Evolutionary conservation across 2,113 vertebrate genomes (phyloP).

Genomic region (Alces alces): DNA sequence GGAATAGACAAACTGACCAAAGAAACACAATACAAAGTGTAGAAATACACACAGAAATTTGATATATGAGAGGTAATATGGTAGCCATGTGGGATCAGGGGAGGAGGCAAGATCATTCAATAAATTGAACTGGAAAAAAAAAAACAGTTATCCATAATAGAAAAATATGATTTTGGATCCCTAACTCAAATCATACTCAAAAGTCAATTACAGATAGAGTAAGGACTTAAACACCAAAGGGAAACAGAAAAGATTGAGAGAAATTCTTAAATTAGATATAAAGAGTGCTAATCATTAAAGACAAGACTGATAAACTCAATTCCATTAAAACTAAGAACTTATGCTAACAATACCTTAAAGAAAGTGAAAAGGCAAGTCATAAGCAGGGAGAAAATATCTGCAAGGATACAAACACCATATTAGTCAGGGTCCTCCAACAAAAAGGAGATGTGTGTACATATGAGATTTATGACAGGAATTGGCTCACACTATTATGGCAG

Average conservation of each 20-base stretch:
- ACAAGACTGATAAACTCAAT: background rate
- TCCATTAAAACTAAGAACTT: background rate
- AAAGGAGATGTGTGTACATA: background rate
- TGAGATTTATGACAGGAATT: background rate
- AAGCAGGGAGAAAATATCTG: background rate
- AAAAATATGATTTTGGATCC: background rate
- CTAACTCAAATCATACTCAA: background rate
- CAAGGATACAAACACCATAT: background rate
- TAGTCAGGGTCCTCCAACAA: background rate
- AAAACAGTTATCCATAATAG: background rate
- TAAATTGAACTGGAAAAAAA: background rate
- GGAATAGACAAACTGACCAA: background rate
- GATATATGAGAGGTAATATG: background rate
- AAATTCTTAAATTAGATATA: background rate
- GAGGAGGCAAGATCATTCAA: background rate
- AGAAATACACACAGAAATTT: background rate
- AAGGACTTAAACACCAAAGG: background rate
- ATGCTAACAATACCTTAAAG: background rate
- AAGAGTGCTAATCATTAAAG: background rate
- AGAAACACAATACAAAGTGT: background rate
- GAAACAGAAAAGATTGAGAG: background rate
- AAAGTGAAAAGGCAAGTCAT: background rate
- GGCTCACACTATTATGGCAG: background rate
- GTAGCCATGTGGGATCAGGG: background rate
- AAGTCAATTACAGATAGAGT: background rate